Evolutionary conservation across 2,113 vertebrate species (phyloP), one percentile per base, ranked within the genome.

Genomic region (Muntiacus muntjak): DNA sequence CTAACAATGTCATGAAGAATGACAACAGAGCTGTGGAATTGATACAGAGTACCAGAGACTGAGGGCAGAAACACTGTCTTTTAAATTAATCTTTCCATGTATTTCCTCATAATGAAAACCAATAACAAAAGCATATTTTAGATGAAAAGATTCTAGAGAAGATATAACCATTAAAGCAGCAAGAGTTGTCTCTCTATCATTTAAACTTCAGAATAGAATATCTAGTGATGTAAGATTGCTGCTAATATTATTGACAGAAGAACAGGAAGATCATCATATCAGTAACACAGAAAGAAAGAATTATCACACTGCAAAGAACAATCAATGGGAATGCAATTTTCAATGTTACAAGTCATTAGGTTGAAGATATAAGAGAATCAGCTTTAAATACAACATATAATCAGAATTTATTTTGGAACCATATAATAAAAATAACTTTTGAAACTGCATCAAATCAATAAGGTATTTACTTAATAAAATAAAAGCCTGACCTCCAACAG

Each of bases 271-370:
- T 64, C n/a, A 95, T 97, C 76, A 28, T 85, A 96, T 97, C 23
- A 84, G 93, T 84, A 97, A 97, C 52, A 87, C 6, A 96, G 60
- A 97, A 57, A 95, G 87, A 93, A 88, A 92, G 76, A 97, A 95
- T 89, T 89, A 97, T 57, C 86, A 55, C 15, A 67, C 57, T 55
- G 79, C 71, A 81, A 95, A 97, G 36, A 95, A 57, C 58, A 94
- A 97, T 98, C 97, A 97, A 97, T 98, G 91, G 6, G 64, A 97
- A 90, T 95, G 96, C 57, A 97, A 93, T 98, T 97, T 98, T 87
- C 96, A 96, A 28, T 71, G 83, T 95, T 97, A 94, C 62, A 96
- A 97, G 74, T 97, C 87, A 97, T 89, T 95, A 96, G 96, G 64
- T 94, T 93, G 95, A 98, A 96, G 94, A 96, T 74, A 71, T 58